phyloP scores from a whole-genome alignment of 2,113 vertebrate genomes.

The Cephalopholis sonnerati region DNA sequence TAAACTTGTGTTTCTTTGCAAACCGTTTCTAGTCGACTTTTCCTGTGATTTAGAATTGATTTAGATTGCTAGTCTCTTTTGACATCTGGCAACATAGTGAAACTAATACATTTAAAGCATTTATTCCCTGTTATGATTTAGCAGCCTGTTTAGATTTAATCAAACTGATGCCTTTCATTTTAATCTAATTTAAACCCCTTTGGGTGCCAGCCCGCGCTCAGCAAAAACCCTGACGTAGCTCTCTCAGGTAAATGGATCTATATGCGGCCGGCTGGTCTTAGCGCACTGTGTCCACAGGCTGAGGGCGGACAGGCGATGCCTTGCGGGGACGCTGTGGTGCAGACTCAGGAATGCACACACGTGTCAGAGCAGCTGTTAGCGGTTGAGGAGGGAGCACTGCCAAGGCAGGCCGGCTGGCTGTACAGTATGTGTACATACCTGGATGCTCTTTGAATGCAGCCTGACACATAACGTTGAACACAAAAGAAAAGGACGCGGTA shows the following conservation, averaged over 20 bases:
- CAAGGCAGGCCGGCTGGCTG: conserved; percentile 19
- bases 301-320: conserved; percentile 35
- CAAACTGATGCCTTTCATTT: conserved; percentile 50
- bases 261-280: not conserved
- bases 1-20: not conserved
- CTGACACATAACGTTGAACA: not conserved
- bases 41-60: not conserved
- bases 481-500: not conserved
- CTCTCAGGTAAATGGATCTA: conserved; percentile 53
- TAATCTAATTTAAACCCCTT: conserved; percentile 53
- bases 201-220: conserved; percentile 7
- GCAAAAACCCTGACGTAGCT: conserved; percentile 54
- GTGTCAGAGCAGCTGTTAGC: conserved; percentile 76
- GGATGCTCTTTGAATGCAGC: conserved; percentile 29
- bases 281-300: conserved; percentile 26
- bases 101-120: conserved; percentile 19
- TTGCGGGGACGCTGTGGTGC: conserved; percentile 52
- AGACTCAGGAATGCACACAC: conserved; percentile 71
- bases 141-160: conserved; percentile 54
- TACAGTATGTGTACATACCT: conserved; percentile 40
- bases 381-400: conserved; percentile 35
- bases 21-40: not conserved
- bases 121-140: conserved; percentile 40
- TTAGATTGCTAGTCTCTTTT: not conserved
- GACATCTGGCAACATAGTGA: conserved; percentile 24